Evolutionary conservation across 2,888 invertebrate genomes (phyloP).

Genomic region (Mylabris sibirica): DNA sequence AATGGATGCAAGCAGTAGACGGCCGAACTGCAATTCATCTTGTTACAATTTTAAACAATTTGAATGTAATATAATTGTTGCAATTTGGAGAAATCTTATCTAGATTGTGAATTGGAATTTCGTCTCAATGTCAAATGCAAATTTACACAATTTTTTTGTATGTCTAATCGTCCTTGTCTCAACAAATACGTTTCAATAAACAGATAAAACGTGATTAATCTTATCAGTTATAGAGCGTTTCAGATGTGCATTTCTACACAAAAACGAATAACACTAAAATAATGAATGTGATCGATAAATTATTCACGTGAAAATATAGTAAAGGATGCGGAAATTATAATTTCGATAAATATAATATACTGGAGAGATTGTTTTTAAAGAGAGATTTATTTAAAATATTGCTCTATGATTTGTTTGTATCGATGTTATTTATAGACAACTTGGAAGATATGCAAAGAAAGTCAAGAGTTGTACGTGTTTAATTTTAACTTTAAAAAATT

Average conservation of each 20-base stretch:
- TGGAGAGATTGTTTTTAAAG: background rate
- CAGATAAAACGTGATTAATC: constrained; percentile 26
- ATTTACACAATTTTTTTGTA: background rate
- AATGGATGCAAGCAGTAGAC: background rate
- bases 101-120: background rate
- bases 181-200: constrained; percentile 28
- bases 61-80: too few species aligned
- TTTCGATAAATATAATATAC: background rate
- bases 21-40: background rate
- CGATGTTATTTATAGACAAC: background rate
- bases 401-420: background rate
- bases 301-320: background rate
- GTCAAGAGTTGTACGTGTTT: background rate
- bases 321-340: constrained; percentile 1
- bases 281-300: constrained; percentile 18
- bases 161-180: background rate
- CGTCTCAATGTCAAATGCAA: background rate
- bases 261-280: constrained; percentile 21
- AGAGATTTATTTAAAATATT: background rate
- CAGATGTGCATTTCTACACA: constrained; percentile 28
- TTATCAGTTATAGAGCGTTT: constrained; percentile 28
- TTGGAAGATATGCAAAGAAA: background rate
- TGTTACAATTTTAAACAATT: background rate
- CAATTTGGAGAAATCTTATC: too few species aligned
- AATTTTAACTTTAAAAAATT: background rate